Conservation (phyloP, 1,140 invertebrate species). For the Antheraea pernyi region DNA sequence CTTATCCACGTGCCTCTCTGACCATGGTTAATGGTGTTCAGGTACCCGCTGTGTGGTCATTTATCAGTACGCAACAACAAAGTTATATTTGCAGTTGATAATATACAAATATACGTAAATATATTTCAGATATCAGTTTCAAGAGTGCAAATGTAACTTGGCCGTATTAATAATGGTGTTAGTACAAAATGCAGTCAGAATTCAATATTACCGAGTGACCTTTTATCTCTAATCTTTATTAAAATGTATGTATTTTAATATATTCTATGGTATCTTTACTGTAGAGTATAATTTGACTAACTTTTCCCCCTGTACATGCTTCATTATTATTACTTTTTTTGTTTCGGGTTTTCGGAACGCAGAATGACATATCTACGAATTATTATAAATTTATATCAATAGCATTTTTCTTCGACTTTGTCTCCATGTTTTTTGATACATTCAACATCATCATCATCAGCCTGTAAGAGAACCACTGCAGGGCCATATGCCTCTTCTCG, state of each 20-base stretch:
- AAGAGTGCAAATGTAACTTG: not conserved
- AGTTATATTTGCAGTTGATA: not conserved
- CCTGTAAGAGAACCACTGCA: too few species aligned
- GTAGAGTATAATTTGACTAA: not conserved
- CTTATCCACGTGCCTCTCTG: conserved; percentile 38
- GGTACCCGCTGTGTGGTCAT: conserved; percentile 53
- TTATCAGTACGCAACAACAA: conserved; percentile 47
- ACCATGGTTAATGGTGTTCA: conserved; percentile 41
- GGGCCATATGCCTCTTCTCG: too few species aligned
- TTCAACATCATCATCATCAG: too few species aligned
- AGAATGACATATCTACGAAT: too few species aligned
- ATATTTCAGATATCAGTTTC: not conserved
- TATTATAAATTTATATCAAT: too few species aligned
- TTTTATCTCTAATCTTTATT: not conserved
- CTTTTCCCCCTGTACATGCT: too few species aligned
- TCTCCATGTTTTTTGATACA: too few species aligned
- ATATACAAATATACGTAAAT: not conserved
- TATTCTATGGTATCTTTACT: not conserved
- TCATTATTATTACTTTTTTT: too few species aligned
- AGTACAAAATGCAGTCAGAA: not conserved
- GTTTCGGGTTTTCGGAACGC: too few species aligned
- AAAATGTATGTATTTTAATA: not conserved
- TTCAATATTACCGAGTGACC: not conserved
- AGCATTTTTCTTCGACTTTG: too few species aligned
- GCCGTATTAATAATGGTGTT: not conserved